A percentile compares a stretch with the other conserved stretches of the same genome.
phyloP scores from a whole-genome alignment of 2,888 invertebrate genomes.

The Papilio demoleus region DNA sequence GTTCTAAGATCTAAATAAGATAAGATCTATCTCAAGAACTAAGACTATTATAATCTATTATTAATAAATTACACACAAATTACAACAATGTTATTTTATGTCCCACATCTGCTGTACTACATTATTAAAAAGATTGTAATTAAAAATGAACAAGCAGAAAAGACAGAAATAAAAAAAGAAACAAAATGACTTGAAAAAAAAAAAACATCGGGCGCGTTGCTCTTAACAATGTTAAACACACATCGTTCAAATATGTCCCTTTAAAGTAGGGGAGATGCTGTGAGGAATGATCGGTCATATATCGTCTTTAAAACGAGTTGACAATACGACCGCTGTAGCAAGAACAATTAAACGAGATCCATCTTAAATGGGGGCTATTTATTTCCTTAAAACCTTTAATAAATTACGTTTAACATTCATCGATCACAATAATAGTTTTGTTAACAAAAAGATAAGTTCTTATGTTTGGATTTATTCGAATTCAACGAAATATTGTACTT shows the following conservation, averaged over 20 bases:
- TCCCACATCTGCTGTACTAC: background rate
- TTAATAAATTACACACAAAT: background rate
- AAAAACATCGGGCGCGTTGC: conserved; percentile 57
- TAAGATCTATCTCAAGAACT: background rate
- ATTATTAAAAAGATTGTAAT: conserved; percentile 23
- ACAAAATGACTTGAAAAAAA: conserved; percentile 14
- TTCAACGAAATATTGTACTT: conserved; percentile 4
- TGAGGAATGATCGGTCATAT: conserved; percentile 71
- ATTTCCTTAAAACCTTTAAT: conserved; percentile 33
- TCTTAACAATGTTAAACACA: conserved; percentile 60
- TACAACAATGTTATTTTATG: background rate
- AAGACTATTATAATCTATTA: background rate
- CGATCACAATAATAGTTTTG: conserved; percentile 27
- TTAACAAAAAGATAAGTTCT: background rate
- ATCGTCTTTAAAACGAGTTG: conserved; percentile 52
- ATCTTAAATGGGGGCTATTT: conserved; percentile 35
- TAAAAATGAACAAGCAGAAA: conserved; percentile 28
- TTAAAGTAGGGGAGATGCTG: conserved; percentile 63
- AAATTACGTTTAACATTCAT: conserved; percentile 34
- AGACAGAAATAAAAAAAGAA: background rate
- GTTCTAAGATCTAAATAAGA: no score
- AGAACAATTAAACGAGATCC: conserved; percentile 37
- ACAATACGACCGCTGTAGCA: conserved; percentile 43
- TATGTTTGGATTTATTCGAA: conserved; percentile 5
- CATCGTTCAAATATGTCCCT: conserved; percentile 63